Conservation (phyloP, 1,140 invertebrate species). For the Platorchestia sp. region DNA sequence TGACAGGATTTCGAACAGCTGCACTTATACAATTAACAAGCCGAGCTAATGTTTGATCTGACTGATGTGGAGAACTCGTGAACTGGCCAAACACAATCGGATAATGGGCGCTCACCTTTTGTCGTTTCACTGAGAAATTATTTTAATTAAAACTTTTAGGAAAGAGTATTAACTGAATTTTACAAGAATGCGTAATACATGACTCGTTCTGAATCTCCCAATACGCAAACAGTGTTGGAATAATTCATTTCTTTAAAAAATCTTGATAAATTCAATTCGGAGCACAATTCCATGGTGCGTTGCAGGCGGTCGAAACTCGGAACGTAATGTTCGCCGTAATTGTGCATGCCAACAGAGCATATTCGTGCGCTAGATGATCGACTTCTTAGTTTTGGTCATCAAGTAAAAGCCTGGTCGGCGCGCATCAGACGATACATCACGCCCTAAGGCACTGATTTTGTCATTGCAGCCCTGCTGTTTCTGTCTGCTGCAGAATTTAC, state of each 20-base stretch:
- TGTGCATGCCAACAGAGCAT: background rate
- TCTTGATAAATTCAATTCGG: background rate
- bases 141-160: no score
- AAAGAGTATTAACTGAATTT: no score
- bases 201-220: background rate
- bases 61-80: no score
- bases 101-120: no score
- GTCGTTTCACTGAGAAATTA: no score
- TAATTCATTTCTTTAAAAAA: background rate
- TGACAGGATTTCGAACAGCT: no score
- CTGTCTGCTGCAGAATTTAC: slow-evolving; percentile 29
- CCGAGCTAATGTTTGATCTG: no score
- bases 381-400: slow-evolving; percentile 13
- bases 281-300: background rate
- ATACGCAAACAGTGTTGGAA: background rate
- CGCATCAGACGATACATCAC: slow-evolving; percentile 16
- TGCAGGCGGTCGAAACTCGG: background rate
- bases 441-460: slow-evolving; percentile 34
- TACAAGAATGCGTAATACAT: background rate
- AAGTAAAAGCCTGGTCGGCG: slow-evolving; percentile 35
- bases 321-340: background rate
- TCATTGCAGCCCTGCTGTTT: slow-evolving; percentile 12
- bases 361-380: background rate
- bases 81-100: no score
- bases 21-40: no score